phyloP scores from a whole-genome alignment of 2,113 vertebrate species.

The Oryzias javanicus region DNA sequence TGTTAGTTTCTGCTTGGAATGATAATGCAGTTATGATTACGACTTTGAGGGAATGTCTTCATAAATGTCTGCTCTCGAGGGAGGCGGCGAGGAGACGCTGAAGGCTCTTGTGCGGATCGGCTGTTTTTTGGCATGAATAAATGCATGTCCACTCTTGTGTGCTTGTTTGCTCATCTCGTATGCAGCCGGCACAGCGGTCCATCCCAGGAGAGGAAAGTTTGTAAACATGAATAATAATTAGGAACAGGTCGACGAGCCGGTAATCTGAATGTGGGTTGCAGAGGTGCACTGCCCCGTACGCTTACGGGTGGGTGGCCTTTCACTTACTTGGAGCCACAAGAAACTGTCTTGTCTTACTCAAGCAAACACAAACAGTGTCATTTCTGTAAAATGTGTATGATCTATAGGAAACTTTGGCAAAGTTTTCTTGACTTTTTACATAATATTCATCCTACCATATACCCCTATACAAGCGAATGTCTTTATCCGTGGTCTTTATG shows the following conservation, averaged over 20 bases:
- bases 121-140: constrained; percentile 74
- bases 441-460: neutral
- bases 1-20: constrained; percentile 63
- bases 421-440: constrained; percentile 35
- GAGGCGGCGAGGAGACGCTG: constrained; percentile 33
- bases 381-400: constrained; percentile 63
- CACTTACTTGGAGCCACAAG: constrained; percentile 52
- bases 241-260: constrained; percentile 73
- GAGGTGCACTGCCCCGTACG: constrained; percentile 39
- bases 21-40: constrained; percentile 65
- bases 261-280: constrained; percentile 75
- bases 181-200: constrained; percentile 56
- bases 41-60: constrained; percentile 74
- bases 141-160: constrained; percentile 69
- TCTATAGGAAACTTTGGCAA: constrained; percentile 26
- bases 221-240: constrained; percentile 85
- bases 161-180: constrained; percentile 72
- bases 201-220: constrained; percentile 77
- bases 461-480: neutral
- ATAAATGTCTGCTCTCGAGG: constrained; percentile 77
- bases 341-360: constrained; percentile 63
- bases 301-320: constrained; percentile 53
- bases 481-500: constrained; percentile 8
- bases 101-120: constrained; percentile 39
- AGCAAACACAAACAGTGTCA: constrained; percentile 59